Base-by-base conservation (phyloP, 1,140 invertebrate genomes). In the Paraescarpia echinospica region DNA sequence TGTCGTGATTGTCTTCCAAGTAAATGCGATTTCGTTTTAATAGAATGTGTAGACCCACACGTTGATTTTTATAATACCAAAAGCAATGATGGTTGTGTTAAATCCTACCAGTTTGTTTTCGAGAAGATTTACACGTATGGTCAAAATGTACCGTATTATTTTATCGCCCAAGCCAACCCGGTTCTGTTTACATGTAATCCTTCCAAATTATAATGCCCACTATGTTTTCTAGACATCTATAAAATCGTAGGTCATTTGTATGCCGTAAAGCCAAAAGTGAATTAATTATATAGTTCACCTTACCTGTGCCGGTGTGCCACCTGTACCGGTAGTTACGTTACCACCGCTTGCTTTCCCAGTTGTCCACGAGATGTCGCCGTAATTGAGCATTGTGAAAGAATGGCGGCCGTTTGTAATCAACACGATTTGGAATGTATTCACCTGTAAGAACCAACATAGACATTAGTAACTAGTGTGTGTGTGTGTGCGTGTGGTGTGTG, bases 351-450 rank as follows among this genome's bases (percentile, higher is more conserved):
- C 91, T 35, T 22, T 92, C 33, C 91, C 91, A 51, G 33, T 88
- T n/a, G 92, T 89, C 93, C 93, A 93, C n/a, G 14, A n/a, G 41
- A 93, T 34, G 51, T n/a, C 51, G 77, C 92, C 93, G 59, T 93
- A 93, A n/a, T 93, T 93, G 34, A 93, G 91, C 77, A 93, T 92
- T 27, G 92, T 77, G 88, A 93, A 93, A 31, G 92, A 92, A 31
- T 90, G 2, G 12, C 22, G 34, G 31, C 91, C 89, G 51, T 93
- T 89, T 31, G 89, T 93, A 12, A 77, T 34, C 89, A 93, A 31
- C 33, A 93, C 92, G 22, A 41, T n/a, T 91, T 93, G 93, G 92
- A 93, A 93, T 35, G 89, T 92, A 48, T 93, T 93, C 0, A 92
- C 91, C 91, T 92, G 48, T 34, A 27, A 77, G 59, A 18, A 27